Conservation (phyloP, 1,140 invertebrate genomes). For the Sesamia nonagrioides region DNA sequence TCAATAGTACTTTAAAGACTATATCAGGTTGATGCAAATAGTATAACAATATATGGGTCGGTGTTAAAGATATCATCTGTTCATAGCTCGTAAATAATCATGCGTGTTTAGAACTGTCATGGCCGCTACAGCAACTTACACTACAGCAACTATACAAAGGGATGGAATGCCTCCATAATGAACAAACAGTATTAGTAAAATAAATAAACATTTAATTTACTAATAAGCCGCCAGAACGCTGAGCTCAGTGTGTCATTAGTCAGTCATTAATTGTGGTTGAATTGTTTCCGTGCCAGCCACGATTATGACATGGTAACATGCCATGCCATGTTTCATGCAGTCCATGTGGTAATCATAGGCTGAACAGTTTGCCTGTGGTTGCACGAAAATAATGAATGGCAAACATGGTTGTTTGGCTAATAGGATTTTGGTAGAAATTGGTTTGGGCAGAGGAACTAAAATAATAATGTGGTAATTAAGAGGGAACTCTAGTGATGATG, state of each 20-base stretch:
- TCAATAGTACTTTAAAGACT: too few relatives aligned
- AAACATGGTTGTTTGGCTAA: not conserved
- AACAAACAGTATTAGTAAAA: too few relatives aligned
- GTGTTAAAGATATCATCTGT: too few relatives aligned
- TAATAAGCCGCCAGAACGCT: conserved; percentile 65
- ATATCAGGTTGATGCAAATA: too few relatives aligned
- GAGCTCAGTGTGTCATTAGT: conserved; percentile 21
- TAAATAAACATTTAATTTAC: not conserved
- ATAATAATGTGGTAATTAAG: too few relatives aligned
- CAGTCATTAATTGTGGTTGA: conserved; percentile 58
- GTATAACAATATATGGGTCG: too few relatives aligned
- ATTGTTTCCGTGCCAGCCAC: conserved; percentile 64
- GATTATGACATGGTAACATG: conserved; percentile 61
- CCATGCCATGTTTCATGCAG: not conserved
- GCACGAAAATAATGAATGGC: conserved; percentile 12
- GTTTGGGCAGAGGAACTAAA: too few relatives aligned
- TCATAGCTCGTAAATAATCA: too few relatives aligned
- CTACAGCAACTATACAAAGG: not conserved
- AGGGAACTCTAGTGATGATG: too few relatives aligned
- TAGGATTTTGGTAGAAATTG: not conserved
- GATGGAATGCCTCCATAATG: not conserved
- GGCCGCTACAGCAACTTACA: too few relatives aligned
- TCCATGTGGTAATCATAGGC: conserved; percentile 2
- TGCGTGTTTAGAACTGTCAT: too few relatives aligned
- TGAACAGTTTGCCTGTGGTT: conserved; percentile 9